Conservation (phyloP, 2,888 invertebrate genomes). For the Plutella xylostella region DNA sequence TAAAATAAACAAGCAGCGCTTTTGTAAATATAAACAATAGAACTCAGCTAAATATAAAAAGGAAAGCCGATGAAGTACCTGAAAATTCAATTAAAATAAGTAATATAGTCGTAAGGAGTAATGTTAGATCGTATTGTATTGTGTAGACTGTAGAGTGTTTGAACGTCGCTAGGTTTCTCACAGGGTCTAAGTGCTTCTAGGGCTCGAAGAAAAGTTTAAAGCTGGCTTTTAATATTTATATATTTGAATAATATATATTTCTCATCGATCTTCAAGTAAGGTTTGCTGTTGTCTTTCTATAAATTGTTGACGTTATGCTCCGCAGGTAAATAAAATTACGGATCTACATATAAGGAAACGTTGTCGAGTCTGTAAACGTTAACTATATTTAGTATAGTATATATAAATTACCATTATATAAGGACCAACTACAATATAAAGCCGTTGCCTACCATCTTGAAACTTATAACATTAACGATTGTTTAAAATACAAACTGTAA, state of each 20-base stretch:
- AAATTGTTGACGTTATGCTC: too few species aligned
- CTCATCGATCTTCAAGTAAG: slow-evolving; percentile 22
- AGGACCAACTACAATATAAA: too few species aligned
- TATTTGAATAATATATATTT: slow-evolving; percentile 11
- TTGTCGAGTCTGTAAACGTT: too few species aligned
- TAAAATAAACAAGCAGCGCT: slow-evolving; percentile 1
- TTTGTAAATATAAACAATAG: slow-evolving; percentile 43
- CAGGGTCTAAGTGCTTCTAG: slow-evolving; percentile 47
- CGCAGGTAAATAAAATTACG: too few species aligned
- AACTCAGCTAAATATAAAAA: slow-evolving; percentile 36
- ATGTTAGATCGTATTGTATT: slow-evolving; percentile 48
- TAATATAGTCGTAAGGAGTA: slow-evolving; percentile 52
- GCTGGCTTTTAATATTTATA: slow-evolving; percentile 20
- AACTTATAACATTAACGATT: too few species aligned
- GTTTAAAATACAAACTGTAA: too few species aligned
- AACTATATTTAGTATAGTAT: too few species aligned
- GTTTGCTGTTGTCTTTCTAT: slow-evolving; percentile 43
- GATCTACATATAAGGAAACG: too few species aligned
- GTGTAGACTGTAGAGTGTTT: slow-evolving; percentile 44
- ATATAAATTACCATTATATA: too few species aligned
- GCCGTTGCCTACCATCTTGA: too few species aligned
- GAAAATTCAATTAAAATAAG: slow-evolving; percentile 66
- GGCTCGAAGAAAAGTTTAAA: slow-evolving; percentile 21
- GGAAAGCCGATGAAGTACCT: slow-evolving; percentile 64
- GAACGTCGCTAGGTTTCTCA: slow-evolving; percentile 58